Conservation (phyloP, 2,888 invertebrate species). For the Rhaphigaster nebulosa region DNA sequence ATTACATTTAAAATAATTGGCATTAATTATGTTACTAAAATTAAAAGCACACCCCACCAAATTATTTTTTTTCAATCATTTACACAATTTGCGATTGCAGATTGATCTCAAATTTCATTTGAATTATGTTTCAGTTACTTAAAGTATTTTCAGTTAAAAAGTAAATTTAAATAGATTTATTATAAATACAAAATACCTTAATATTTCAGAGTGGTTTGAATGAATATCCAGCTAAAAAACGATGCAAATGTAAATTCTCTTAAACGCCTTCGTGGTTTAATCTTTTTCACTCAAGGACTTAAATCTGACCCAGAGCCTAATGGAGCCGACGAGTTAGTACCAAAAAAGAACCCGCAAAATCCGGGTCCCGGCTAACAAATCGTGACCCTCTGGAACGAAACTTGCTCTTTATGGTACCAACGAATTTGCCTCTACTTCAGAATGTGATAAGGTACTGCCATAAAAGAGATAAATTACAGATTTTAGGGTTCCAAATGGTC, state of each 20-base stretch:
- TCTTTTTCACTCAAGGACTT: background rate
- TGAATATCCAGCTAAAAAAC: background rate
- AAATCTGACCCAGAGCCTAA: background rate
- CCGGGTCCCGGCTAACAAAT: background rate
- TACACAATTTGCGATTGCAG: too few species aligned
- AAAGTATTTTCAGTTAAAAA: background rate
- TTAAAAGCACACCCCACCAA: too few species aligned
- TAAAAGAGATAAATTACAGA: background rate
- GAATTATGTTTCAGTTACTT: background rate
- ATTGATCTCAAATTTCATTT: background rate
- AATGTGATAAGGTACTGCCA: background rate
- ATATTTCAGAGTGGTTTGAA: background rate
- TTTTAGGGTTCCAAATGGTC: background rate
- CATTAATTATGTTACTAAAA: too few species aligned
- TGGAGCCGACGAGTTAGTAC: background rate
- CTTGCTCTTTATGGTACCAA: background rate
- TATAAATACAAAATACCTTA: background rate
- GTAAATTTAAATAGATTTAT: background rate
- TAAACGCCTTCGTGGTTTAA: background rate
- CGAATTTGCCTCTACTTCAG: background rate
- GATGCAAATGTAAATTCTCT: background rate
- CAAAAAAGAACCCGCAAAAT: background rate
- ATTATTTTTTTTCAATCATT: too few species aligned
- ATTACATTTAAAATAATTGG: too few species aligned
- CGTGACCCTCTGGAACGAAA: background rate